These are phyloP conservation scores for Agrilus planipennis DNA, from an alignment of 1,140 invertebrate genomes.

Conservation along the genomic window DNA sequence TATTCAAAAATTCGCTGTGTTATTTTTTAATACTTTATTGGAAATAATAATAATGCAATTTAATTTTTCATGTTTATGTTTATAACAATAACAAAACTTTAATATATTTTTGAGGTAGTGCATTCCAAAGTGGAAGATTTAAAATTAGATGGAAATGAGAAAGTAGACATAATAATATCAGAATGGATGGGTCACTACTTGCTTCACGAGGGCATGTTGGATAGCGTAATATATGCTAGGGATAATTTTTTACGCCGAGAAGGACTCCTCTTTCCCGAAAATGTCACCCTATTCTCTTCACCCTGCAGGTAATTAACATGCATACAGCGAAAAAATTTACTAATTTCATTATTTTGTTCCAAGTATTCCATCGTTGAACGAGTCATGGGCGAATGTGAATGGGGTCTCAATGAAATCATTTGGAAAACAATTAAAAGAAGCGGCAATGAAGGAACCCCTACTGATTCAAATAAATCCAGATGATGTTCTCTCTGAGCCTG, in stretches of 20 bases:
- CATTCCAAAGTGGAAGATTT: constrained; percentile 65
- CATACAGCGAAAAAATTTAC: background rate
- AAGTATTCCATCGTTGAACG: constrained; percentile 49
- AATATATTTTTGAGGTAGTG: constrained; percentile 38
- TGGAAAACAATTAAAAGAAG: constrained; percentile 36
- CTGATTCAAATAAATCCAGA: constrained; percentile 35
- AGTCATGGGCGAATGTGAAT: constrained; percentile 44
- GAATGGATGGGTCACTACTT: constrained; percentile 99
- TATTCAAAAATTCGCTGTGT: too few relatives aligned
- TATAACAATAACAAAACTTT: constrained; percentile 6
- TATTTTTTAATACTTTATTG: too few relatives aligned
- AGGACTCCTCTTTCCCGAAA: constrained; percentile 56
- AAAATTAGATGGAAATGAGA: constrained; percentile 62
- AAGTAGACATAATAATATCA: constrained; percentile 93
- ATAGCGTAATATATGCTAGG: constrained; percentile 79
- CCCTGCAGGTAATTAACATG: constrained; percentile 45
- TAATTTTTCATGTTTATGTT: too few relatives aligned
- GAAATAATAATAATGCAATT: too few relatives aligned
- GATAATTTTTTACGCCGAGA: constrained; percentile 79
- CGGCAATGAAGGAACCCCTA: constrained; percentile 37
- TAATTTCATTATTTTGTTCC: constrained; percentile 11
- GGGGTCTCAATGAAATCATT: constrained; percentile 45
- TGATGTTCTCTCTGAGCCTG: constrained; percentile 41
- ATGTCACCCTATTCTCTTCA: constrained; percentile 46
- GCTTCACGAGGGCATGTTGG: constrained; percentile 96